Evolutionary conservation across 2,888 invertebrate species (phyloP).

Genomic region (Meta bourneti): DNA sequence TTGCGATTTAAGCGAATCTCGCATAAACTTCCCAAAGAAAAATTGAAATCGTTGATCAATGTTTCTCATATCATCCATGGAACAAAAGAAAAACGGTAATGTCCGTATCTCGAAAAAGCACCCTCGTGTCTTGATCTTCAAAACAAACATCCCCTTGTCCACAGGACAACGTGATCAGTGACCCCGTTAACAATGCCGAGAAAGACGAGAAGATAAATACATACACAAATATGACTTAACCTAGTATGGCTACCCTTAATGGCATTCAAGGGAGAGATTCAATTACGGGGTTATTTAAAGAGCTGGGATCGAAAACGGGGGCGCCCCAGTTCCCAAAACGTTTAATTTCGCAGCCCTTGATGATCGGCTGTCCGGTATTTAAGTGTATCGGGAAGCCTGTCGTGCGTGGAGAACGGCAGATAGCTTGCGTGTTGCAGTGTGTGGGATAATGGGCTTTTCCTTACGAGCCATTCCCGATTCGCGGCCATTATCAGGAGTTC

Average conservation of each 20-base stretch:
- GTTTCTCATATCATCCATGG: too few species aligned
- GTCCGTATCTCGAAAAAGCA: background rate
- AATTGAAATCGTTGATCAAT: too few species aligned
- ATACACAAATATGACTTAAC: conserved; percentile 10
- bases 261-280: conserved; percentile 8
- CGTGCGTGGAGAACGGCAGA: conserved; percentile 26
- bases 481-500: background rate
- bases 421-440: conserved; percentile 11
- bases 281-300: conserved; percentile 48
- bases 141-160: background rate
- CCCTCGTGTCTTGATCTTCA: background rate
- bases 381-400: background rate
- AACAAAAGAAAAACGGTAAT: background rate
- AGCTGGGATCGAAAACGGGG: conserved; percentile 20
- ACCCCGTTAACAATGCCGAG: conserved; percentile 22
- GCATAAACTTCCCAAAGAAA: too few species aligned
- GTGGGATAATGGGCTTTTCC: background rate
- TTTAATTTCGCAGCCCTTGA: conserved; percentile 25
- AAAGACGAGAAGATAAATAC: background rate
- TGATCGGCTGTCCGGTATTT: conserved; percentile 1
- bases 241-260: conserved; percentile 1
- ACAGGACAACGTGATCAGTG: background rate
- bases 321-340: conserved; percentile 60
- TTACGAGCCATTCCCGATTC: background rate
- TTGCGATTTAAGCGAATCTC: too few species aligned